Conservation (phyloP, 2,113 vertebrate species). For the Sander vitreus region DNA sequence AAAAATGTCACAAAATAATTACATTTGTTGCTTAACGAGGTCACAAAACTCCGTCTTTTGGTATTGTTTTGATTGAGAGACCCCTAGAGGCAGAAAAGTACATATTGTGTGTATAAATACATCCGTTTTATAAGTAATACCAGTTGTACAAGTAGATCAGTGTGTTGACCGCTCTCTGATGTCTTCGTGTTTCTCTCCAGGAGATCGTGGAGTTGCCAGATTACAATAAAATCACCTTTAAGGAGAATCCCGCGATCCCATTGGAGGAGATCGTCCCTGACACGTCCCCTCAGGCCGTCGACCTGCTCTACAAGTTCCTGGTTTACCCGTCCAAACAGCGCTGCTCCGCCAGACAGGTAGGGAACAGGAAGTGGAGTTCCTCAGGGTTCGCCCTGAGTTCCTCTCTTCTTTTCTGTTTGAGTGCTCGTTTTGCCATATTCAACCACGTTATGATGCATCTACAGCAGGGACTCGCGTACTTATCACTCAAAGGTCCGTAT, state of each 20-base stretch:
- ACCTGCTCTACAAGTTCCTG: conserved; percentile 89
- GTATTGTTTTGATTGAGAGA: too few species aligned
- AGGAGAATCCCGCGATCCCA: conserved; percentile 89
- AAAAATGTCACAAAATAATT: too few species aligned
- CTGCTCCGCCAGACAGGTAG: conserved; percentile 86
- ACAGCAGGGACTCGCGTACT: too few species aligned
- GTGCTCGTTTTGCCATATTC: too few species aligned
- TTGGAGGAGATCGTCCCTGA: conserved; percentile 90
- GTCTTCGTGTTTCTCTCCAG: conserved; percentile 62
- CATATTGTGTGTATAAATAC: too few species aligned
- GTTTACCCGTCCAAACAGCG: conserved; percentile 88
- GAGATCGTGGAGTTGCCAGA: conserved; percentile 91
- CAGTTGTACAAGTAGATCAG: background rate
- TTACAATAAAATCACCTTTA: conserved; percentile 95
- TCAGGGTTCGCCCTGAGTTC: background rate
- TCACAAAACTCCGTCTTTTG: too few species aligned
- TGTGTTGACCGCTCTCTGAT: background rate
- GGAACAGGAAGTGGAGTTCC: background rate
- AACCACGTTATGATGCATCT: too few species aligned
- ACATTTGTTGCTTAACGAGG: too few species aligned
- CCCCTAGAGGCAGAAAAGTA: too few species aligned
- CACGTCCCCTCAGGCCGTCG: conserved; percentile 86
- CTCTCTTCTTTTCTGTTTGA: background rate
- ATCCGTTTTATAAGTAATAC: too few species aligned
- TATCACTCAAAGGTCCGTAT: too few species aligned